Base-by-base conservation (phyloP, 2,113 vertebrate genomes). In the Bombycilla garrulus region DNA sequence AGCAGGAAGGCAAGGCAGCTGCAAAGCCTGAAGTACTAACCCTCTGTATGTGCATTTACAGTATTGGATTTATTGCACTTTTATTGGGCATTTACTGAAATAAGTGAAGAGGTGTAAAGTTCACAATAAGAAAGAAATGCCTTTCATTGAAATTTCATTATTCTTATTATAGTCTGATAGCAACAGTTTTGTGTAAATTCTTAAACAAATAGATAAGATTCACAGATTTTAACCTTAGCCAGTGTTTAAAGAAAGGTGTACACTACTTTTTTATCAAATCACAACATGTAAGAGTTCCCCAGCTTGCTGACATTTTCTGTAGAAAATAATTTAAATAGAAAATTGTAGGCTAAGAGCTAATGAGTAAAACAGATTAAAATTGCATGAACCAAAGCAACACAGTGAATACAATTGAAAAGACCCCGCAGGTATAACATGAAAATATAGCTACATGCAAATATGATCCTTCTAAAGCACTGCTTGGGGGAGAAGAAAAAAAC, bases 121-220 rank as follows among this genome's bases (percentile, higher is more conserved):
- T 82, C 84, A 91, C 50, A 69, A 54, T 84, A 91, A 93, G 89
- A 76, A 58, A 70, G 12, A 77, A 95, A 73, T n/a, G 66, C 22
- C 44, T 83, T 73, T 67, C 51, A 64, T 47, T 81, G 74, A 67
- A 81, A 64, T 83, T 74, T 88, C 64, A 90, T 11, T 8, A 44
- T 86, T 93, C 67, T 57, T 88, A 60, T 85, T 94, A 87, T 64
- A 78, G 44, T 80, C 42, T 70, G 24, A 81, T 67, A 56, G 80
- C 1, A 2, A 74, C 58, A 90, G 29, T 70, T 93, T 85, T 57
- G 33, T 88, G 14, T 25, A 70, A 77, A 61, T 92, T 86, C 82
- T 81, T 92, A 83, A 96, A 66, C 64, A 95, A 95, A 97, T 61
- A 91, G 73, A 50, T 13, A 38, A n/a, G 67, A 90, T 66, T 56